A percentile compares a stretch with the other conserved stretches of the same genome.
These are phyloP conservation scores for Calameuta filiformis DNA, from an alignment of 2,888 invertebrate species.

Conservation along the genomic window DNA sequence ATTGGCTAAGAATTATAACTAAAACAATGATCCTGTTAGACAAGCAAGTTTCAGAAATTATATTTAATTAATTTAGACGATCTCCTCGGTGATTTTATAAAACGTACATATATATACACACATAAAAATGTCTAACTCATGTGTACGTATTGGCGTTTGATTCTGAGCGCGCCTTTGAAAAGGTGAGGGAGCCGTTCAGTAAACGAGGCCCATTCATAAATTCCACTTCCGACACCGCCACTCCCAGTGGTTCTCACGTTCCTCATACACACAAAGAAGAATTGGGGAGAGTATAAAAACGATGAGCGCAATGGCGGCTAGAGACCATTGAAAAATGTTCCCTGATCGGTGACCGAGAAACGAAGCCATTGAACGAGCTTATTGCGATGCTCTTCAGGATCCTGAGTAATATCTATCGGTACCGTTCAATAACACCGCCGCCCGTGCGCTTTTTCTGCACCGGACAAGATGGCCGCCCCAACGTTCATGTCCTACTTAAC, in stretches of 20 bases:
- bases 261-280: no score
- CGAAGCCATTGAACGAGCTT: background rate
- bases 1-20: background rate
- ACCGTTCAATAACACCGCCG: background rate
- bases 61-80: background rate
- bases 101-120: no score
- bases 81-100: background rate
- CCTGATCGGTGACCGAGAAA: background rate
- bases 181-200: background rate
- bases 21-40: background rate
- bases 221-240: background rate
- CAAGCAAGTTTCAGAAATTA: background rate
- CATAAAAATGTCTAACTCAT: background rate
- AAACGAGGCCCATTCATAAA: background rate
- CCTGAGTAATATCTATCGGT: background rate
- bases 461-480: background rate
- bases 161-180: background rate
- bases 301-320: no score
- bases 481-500: background rate
- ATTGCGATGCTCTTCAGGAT: background rate
- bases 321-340: background rate
- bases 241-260: no score
- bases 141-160: background rate
- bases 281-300: no score
- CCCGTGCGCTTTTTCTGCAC: background rate